Evolutionary conservation across 2,113 vertebrate genomes (phyloP).

Genomic region (Platysteira castanea): DNA sequence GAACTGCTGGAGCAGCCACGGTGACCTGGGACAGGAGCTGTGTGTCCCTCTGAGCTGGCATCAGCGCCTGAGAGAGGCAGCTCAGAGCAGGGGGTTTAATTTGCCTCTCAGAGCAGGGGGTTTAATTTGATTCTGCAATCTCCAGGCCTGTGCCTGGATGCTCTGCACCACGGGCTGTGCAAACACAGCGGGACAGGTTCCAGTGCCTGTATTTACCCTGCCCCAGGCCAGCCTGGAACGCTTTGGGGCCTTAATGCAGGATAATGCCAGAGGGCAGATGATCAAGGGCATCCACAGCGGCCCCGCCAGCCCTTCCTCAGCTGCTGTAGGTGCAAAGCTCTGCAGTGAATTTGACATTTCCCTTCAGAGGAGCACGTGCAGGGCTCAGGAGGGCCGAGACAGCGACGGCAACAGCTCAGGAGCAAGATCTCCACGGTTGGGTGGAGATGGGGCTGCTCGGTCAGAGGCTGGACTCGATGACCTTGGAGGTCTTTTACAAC

Average conservation of each 20-base stretch:
- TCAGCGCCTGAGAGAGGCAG: rapidly evolving
- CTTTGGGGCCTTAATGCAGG: rapidly evolving
- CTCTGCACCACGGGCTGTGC: rapidly evolving
- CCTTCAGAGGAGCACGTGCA: rapidly evolving
- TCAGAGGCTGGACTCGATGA: no score
- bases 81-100: not conserved
- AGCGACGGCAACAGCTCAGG: rapidly evolving
- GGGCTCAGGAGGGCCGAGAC: rapidly evolving
- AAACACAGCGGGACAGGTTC: not conserved
- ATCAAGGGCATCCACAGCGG: not conserved
- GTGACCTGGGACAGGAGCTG: not conserved
- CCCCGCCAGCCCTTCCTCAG: not conserved
- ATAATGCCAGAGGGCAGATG: rapidly evolving
- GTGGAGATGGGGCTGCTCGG: not conserved
- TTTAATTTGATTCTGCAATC: not conserved
- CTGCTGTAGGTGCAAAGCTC: rapidly evolving
- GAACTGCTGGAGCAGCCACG: not conserved
- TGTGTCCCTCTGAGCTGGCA: not conserved
- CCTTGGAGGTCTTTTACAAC: not conserved
- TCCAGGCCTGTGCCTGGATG: not conserved
- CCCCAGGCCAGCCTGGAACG: rapidly evolving
- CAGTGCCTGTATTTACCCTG: rapidly evolving
- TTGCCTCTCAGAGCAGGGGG: not conserved
- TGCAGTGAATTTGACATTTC: rapidly evolving
- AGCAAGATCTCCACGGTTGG: rapidly evolving